phyloP scores from a whole-genome alignment of 2,797 vertebrate species.

The Gambusia yucatana region DNA sequence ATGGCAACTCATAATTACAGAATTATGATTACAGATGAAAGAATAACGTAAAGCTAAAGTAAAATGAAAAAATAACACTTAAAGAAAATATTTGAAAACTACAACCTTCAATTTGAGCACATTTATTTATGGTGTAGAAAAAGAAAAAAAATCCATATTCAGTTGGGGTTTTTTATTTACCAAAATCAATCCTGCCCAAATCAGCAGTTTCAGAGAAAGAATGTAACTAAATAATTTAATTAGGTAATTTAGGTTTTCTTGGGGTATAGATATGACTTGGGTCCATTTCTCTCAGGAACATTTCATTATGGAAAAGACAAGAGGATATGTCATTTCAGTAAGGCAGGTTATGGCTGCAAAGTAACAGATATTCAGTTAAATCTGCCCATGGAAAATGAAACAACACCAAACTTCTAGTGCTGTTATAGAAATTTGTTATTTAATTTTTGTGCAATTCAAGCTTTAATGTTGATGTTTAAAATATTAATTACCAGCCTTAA shows the following conservation, averaged over 20 bases:
- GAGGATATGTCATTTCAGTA: not conserved
- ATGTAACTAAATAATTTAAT: not conserved
- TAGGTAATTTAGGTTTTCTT: not conserved
- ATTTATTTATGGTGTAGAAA: not conserved
- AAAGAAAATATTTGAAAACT: not conserved
- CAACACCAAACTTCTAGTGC: not conserved
- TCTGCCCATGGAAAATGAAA: not conserved
- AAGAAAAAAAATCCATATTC: too few relatives aligned
- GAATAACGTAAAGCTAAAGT: not conserved
- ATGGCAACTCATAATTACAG: not conserved
- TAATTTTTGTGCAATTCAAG: not conserved
- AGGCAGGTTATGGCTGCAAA: not conserved
- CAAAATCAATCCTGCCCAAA: not conserved
- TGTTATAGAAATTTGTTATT: not conserved
- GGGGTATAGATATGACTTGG: not conserved
- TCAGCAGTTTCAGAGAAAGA: not conserved
- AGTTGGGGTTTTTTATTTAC: not conserved
- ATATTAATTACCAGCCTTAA: not conserved
- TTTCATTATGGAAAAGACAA: not conserved
- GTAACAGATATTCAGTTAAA: not conserved
- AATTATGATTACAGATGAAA: too few relatives aligned
- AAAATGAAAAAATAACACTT: not conserved
- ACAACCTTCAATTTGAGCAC: not conserved
- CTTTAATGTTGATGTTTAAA: not conserved
- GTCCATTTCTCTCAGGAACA: not conserved